Percentiles rank a stretch among this genome's conserved stretches.
Evolutionary conservation across 2,888 invertebrate species (phyloP).

Genomic region (Capitulum mitella): DNA sequence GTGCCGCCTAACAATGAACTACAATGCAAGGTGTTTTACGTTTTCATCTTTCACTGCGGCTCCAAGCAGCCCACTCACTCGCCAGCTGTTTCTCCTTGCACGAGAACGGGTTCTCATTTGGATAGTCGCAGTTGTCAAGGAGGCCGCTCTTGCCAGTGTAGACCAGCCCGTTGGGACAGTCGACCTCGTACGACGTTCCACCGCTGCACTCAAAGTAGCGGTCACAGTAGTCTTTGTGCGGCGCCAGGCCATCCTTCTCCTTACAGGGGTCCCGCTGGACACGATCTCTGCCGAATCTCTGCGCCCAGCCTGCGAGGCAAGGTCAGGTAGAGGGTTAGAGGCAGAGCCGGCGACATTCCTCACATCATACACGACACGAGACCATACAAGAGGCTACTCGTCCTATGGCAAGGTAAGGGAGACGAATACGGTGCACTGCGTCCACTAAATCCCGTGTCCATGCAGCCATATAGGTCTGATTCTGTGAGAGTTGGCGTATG

Average conservation of each 20-base stretch:
- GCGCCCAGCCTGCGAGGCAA: background rate
- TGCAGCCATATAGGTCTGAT: too few relatives aligned
- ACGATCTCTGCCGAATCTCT: background rate
- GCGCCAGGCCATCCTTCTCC: constrained; percentile 63
- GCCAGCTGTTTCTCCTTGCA: constrained; percentile 73
- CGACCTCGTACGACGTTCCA: constrained; percentile 72
- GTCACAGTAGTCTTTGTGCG: constrained; percentile 73
- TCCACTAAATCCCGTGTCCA: too few relatives aligned
- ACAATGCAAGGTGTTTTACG: too few relatives aligned
- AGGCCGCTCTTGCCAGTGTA: constrained; percentile 74
- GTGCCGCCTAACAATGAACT: too few relatives aligned
- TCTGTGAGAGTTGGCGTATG: too few relatives aligned
- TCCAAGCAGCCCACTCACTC: too few relatives aligned
- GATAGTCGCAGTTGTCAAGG: constrained; percentile 81
- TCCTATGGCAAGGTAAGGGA: too few relatives aligned
- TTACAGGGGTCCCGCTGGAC: constrained; percentile 64
- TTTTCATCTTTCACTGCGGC: too few relatives aligned
- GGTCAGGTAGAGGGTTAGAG: background rate
- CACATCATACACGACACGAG: too few relatives aligned
- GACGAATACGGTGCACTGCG: too few relatives aligned
- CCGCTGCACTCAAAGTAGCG: constrained; percentile 80
- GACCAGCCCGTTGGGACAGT: constrained; percentile 83
- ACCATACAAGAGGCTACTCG: too few relatives aligned
- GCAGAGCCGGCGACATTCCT: too few relatives aligned
- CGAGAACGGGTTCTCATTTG: constrained; percentile 73